Conservation (phyloP, 30 jellyfish, hydroid and myxozoan species). For the Cassiopea xamachana region DNA sequence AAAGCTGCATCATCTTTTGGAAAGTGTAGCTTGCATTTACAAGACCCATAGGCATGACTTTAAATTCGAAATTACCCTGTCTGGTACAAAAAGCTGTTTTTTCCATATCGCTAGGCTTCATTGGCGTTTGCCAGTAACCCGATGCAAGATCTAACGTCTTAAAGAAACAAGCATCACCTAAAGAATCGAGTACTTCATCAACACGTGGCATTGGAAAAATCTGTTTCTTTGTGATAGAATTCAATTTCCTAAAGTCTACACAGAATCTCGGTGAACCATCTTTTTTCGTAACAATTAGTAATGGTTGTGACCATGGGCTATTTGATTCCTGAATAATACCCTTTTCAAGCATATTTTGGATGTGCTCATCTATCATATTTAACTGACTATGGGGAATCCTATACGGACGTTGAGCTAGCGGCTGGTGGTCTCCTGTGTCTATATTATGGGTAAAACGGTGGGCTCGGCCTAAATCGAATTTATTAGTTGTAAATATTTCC, state of each 20-base stretch:
- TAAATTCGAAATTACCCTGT: constrained; percentile 40
- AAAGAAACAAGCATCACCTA: constrained; percentile 59
- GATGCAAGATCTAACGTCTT: constrained; percentile 65
- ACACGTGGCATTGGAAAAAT: constrained; percentile 67
- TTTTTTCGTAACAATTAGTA: constrained; percentile 34
- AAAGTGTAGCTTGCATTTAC: constrained; percentile 54
- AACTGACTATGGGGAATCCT: constrained; percentile 56
- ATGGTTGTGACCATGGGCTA: constrained; percentile 54
- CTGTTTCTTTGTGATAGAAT: constrained; percentile 40
- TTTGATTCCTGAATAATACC: constrained; percentile 17
- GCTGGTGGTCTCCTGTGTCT: constrained; percentile 50
- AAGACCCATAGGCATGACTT: constrained; percentile 65
- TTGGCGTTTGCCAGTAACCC: constrained; percentile 70
- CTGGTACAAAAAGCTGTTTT: constrained; percentile 60
- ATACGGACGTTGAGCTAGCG: constrained; percentile 21
- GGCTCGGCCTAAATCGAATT: constrained; percentile 22
- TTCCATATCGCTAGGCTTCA: constrained; percentile 34
- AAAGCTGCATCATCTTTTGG: constrained; percentile 57
- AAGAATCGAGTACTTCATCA: constrained; percentile 46
- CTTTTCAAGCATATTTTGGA: constrained; percentile 30
- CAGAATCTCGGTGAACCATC: constrained; percentile 48
- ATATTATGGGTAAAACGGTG: constrained; percentile 35
- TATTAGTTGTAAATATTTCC: not conserved
- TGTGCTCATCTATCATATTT: constrained; percentile 40
- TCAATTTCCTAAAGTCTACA: constrained; percentile 34